phyloP scores from a whole-genome alignment of 2,888 invertebrate species.

The Aleiodes alternator region DNA sequence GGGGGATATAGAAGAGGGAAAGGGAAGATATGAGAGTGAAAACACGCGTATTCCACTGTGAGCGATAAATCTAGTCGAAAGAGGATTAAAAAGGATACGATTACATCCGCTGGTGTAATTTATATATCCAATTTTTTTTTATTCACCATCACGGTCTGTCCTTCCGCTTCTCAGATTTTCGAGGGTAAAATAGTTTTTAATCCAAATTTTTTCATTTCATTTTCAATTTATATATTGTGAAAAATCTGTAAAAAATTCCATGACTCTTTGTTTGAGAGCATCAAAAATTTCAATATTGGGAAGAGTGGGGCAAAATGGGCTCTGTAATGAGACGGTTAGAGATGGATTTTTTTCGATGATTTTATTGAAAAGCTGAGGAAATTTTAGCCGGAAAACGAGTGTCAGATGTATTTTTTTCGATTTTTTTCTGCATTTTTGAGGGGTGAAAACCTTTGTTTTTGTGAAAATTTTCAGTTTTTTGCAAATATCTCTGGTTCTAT shows the following conservation, averaged over 20 bases:
- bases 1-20: neutral
- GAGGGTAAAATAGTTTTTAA: neutral
- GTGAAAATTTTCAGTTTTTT: too few relatives aligned
- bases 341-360: too few relatives aligned
- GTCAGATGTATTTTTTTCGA: too few relatives aligned
- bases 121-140: slow-evolving; percentile 37
- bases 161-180: slow-evolving; percentile 4
- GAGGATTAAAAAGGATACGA: slow-evolving; percentile 39
- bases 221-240: neutral
- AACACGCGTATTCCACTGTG: slow-evolving; percentile 33
- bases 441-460: too few relatives aligned
- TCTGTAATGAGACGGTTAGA: too few relatives aligned
- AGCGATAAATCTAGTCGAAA: slow-evolving; percentile 41
- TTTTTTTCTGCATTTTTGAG: too few relatives aligned
- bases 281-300: slow-evolving; percentile 4
- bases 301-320: too few relatives aligned
- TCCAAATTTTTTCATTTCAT: neutral
- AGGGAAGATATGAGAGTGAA: slow-evolving; percentile 20
- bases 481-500: too few relatives aligned
- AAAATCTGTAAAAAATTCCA: neutral
- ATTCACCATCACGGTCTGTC: slow-evolving; percentile 4
- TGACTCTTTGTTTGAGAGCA: neutral
- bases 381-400: too few relatives aligned
- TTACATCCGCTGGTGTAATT: slow-evolving; percentile 38
- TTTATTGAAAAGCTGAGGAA: too few relatives aligned